phyloP scores from a whole-genome alignment of 2,113 vertebrate species.

The Pantherophis guttatus region DNA sequence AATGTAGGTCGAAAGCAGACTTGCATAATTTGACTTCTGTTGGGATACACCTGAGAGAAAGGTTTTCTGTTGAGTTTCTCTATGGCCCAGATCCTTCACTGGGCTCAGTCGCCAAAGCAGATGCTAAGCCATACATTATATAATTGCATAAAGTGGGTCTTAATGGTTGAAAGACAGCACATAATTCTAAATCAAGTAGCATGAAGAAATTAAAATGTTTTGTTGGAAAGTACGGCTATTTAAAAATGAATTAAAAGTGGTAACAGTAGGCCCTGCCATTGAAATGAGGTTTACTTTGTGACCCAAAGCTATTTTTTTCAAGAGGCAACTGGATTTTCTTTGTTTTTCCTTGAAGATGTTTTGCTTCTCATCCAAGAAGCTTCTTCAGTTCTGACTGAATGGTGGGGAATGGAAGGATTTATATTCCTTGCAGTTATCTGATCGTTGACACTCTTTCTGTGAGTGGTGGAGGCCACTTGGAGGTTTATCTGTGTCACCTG shows the following conservation, averaged over 20 bases:
- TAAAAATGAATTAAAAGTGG: not conserved
- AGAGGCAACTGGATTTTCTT: not conserved
- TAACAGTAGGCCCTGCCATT: not conserved
- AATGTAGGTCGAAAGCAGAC: not conserved
- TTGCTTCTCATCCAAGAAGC: not conserved
- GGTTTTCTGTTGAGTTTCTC: not conserved
- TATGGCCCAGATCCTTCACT: not conserved
- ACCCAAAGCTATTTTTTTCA: not conserved
- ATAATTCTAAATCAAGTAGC: not conserved
- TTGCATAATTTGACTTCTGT: not conserved
- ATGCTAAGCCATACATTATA: not conserved
- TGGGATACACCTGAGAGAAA: not conserved
- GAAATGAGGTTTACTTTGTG: slow-evolving; percentile 13
- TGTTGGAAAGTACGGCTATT: not conserved
- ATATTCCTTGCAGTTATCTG: not conserved
- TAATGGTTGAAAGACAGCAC: not conserved
- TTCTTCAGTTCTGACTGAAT: not conserved
- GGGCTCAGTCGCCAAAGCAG: not conserved
- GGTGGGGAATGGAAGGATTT: not conserved
- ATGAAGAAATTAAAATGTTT: not conserved
- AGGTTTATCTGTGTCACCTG: not conserved
- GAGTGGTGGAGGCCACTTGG: not conserved
- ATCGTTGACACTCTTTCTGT: not conserved
- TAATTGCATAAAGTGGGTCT: not conserved
- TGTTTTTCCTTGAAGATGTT: not conserved